Evolutionary conservation across 2,888 invertebrate genomes (phyloP), one percentile per base, ranked within the genome.

Genomic region (Bimastos eiseni): DNA sequence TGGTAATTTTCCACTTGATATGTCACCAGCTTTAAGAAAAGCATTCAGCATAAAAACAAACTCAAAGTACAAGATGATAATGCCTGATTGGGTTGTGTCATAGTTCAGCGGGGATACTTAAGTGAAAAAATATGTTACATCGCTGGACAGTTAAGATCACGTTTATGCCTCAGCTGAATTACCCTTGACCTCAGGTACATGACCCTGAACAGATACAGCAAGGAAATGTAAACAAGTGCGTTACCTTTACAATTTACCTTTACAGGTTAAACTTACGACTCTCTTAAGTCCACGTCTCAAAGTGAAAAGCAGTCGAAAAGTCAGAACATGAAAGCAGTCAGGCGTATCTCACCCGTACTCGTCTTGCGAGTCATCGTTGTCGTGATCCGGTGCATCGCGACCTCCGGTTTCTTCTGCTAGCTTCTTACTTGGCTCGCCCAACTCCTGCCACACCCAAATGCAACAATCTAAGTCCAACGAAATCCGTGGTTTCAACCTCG

Each of bases 381-480:
- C 92, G 49, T 91, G 44, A 86, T 92, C 92, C 13, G 91, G 90
- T 41, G 86, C 92, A 30, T 91, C 92, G 21, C 41, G 41, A 38
- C 89, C 89, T 36, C 92, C 92, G 17, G 94, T 93, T 88, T 94
- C 94, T 89, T 96, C 95, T 2, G 96, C 96, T 88, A 96, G 93
- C 93, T 96, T 96, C 91, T 95, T 95, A 24, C 96, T 96, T 5
- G 96, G 96, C 94, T 97, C 97, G 13, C 97, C 96, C 91, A 98
- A 95, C 94, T 98, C 98, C 94, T 95, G 91, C 33, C 19, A 36
- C 17, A 24, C 34, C 30, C 70, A n/a, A 30, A n/a, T 70, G 70
- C 70, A 70, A 70, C 70, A 70, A n/a, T 11, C 70, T n/a, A 70
- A 30, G 0, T 70, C 30, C n/a, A 30, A 70, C n/a, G 11, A 70